Evolutionary conservation across 2,888 invertebrate genomes (phyloP), one percentile per base, ranked within the genome.

Genomic region (Athalia cordata): DNA sequence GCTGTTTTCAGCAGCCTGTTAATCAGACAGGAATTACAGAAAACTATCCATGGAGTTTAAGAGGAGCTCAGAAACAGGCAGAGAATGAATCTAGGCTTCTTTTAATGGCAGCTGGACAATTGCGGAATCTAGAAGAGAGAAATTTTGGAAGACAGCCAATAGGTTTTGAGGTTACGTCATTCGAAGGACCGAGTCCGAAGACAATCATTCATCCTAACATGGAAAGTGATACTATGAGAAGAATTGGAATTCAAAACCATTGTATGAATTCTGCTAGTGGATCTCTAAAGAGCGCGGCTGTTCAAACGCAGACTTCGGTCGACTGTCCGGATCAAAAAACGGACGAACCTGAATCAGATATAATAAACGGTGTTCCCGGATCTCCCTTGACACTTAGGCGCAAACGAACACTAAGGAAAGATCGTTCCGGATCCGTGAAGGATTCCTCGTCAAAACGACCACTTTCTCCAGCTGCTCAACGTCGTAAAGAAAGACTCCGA

Each of bases 91-190:
- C 75, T 74, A 80, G 78, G 66, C 82, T 85, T 1, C 76, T 85
- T 5, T 76, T 83, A 49, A 84, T 86, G 11, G 82, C 86, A 0
- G 77, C 83, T 0, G 65, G 76, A 8, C 77, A 77, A 62, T 66
- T 9, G 68, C 59, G 45, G 68, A 79, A 76, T 62, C 29, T 67
- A 7, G 78, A 77, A 29, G 45, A 55, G 57, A 77, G 55, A 8
- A 1, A 78, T 81, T 7, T 79, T 80, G 78, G 50, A 79, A 80
- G 65, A 72, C n/a, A 43, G 67, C 8, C 64, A 79, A 78, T 3
- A 85, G 88, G 50, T 86, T 87, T 68, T 87, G 62, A 89, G 75
- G 87, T 88, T n/a, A 90, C 89, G 0, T 90, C 90, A 0, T 90
- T 90, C 81, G 89, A 90, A 77, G 86, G 83, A 11, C 90, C 90